Evolutionary conservation across 2,888 invertebrate genomes (phyloP).

Genomic region (Idaea aversata): DNA sequence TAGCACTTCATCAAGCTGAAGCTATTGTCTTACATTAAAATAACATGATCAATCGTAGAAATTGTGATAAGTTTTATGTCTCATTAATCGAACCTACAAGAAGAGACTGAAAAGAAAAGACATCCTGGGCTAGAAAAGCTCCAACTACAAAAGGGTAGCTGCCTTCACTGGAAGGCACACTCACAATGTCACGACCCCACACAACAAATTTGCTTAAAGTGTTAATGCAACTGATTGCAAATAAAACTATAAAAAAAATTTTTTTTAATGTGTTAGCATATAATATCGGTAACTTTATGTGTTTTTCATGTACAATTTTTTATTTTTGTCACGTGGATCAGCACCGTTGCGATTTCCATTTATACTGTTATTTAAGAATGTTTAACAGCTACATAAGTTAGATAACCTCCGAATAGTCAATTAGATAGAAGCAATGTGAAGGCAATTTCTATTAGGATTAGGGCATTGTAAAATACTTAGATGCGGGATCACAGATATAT

Average conservation of each 20-base stretch:
- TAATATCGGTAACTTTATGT: not conserved
- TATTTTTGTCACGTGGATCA: not conserved
- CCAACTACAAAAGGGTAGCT: too few relatives aligned
- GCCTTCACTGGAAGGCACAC: too few relatives aligned
- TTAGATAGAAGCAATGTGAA: slow-evolving; percentile 28
- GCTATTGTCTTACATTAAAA: too few relatives aligned
- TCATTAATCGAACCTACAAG: too few relatives aligned
- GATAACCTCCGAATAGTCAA: slow-evolving; percentile 21
- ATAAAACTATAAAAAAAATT: too few relatives aligned
- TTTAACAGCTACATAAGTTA: slow-evolving; percentile 1
- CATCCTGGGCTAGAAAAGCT: too few relatives aligned
- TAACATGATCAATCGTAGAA: not conserved
- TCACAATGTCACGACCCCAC: too few relatives aligned
- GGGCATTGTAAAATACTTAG: slow-evolving; percentile 11
- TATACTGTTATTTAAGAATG: not conserved
- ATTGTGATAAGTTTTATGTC: not conserved
- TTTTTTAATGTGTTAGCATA: too few relatives aligned
- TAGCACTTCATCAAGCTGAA: too few relatives aligned
- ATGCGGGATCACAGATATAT: not conserved
- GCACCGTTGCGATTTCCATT: not conserved
- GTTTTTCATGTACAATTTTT: not conserved
- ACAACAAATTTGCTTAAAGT: too few relatives aligned
- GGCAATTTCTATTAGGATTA: slow-evolving; percentile 33
- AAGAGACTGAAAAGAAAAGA: too few relatives aligned
- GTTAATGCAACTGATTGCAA: too few relatives aligned